phyloP scores from a whole-genome alignment of 1,140 invertebrate species.

The Brachionus rotundiformis region DNA sequence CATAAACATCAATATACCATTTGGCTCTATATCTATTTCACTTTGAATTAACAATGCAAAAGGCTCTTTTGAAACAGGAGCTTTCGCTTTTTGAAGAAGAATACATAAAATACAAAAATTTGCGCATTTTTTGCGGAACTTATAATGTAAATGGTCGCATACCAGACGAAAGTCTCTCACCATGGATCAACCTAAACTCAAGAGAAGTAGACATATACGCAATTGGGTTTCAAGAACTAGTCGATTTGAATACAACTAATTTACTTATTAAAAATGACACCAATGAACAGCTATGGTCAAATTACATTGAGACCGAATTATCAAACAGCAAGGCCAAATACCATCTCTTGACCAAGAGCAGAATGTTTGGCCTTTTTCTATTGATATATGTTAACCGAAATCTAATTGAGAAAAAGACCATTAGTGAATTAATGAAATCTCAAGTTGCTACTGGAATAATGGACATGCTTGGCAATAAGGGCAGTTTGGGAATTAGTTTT shows the following conservation, averaged over 20 bases:
- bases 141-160: slow-evolving; percentile 69
- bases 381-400: slow-evolving; percentile 60
- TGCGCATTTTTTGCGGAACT: slow-evolving; percentile 31
- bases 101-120: slow-evolving; percentile 30
- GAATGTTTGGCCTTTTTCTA: slow-evolving; percentile 88
- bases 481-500: slow-evolving; percentile 87
- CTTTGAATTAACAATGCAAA: background rate
- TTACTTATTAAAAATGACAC: slow-evolving; percentile 24
- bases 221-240: slow-evolving; percentile 98
- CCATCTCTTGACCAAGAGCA: slow-evolving; percentile 93
- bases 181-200: slow-evolving; percentile 51
- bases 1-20: background rate
- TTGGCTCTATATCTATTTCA: background rate
- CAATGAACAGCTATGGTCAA: slow-evolving; percentile 7
- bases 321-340: background rate
- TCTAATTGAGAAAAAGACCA: slow-evolving; percentile 21
- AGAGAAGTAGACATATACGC: slow-evolving; percentile 81
- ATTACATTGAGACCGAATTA: slow-evolving; percentile 67
- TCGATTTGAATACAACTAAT: slow-evolving; percentile 96
- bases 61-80: background rate
- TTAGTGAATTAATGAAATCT: slow-evolving; percentile 81
- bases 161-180: slow-evolving; percentile 53
- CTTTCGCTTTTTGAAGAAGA: slow-evolving; percentile 35
- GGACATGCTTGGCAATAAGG: slow-evolving; percentile 84
- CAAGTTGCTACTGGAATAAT: slow-evolving; percentile 96